Evolutionary conservation across 2,888 invertebrate species (phyloP).

Genomic region (Margaritifera margaritifera): DNA sequence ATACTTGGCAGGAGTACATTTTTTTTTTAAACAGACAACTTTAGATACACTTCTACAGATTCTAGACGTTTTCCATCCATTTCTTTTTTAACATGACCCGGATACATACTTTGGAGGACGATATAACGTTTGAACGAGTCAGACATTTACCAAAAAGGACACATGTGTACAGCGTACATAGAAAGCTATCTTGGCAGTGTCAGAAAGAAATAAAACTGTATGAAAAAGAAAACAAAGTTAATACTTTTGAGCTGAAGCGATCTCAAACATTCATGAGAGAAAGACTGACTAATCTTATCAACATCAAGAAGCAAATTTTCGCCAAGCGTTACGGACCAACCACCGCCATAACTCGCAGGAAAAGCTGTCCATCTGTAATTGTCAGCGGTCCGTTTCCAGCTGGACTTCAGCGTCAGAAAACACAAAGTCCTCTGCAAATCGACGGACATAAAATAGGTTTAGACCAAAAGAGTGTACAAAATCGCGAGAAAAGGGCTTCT

Average conservation of each 20-base stretch:
- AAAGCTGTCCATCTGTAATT: constrained; percentile 21
- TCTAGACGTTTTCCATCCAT: constrained; percentile 2
- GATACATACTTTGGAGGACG: constrained; percentile 45
- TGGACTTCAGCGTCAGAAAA: too few species aligned
- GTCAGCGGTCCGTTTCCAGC: too few species aligned
- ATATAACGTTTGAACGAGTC: constrained; percentile 50
- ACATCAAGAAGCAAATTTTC: constrained; percentile 14
- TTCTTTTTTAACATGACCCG: constrained; percentile 15
- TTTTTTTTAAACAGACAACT: too few species aligned
- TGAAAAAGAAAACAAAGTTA: constrained; percentile 41
- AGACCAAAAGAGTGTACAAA: too few species aligned
- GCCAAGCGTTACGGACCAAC: constrained; percentile 1
- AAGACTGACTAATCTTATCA: constrained; percentile 34
- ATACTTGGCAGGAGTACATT: too few species aligned
- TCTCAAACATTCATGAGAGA: constrained; percentile 41
- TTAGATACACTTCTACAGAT: too few species aligned
- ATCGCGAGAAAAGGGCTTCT: too few species aligned
- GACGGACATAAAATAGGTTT: too few species aligned
- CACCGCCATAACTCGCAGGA: constrained; percentile 6
- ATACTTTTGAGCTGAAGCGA: constrained; percentile 34
- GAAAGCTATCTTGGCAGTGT: constrained; percentile 48
- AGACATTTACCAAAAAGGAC: constrained; percentile 44
- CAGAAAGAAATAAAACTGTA: constrained; percentile 43
- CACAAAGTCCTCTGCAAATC: too few species aligned
- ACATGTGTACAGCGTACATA: constrained; percentile 44